Conservation (phyloP, 2,113 vertebrate species). For the Xenopus laevis region DNA sequence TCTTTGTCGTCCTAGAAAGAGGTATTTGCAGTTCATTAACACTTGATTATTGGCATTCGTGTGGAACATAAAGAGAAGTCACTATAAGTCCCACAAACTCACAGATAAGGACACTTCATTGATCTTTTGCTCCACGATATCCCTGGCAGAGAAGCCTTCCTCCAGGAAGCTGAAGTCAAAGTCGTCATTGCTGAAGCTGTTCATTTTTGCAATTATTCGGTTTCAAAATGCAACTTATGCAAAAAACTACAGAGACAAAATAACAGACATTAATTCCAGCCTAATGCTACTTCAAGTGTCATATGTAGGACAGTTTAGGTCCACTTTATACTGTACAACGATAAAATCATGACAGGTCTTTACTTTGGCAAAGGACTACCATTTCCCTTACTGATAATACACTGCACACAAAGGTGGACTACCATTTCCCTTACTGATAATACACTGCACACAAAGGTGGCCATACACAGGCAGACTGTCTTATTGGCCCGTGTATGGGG, state of each 20-base stretch:
- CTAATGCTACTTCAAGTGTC: neutral
- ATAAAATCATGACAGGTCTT: too few relatives aligned
- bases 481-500: too few relatives aligned
- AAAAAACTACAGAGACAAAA: conserved; percentile 56
- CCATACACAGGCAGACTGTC: too few relatives aligned
- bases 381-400: too few relatives aligned
- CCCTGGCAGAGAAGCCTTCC: conserved; percentile 90
- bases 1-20: conserved; percentile 86
- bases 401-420: too few relatives aligned
- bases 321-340: too few relatives aligned
- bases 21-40: too few relatives aligned
- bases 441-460: too few relatives aligned
- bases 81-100: conserved; percentile 49
- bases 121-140: conserved; percentile 92
- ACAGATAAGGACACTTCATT: conserved; percentile 90
- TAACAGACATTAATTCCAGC: neutral
- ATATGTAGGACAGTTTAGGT: too few relatives aligned
- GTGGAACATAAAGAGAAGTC: too few relatives aligned
- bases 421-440: too few relatives aligned
- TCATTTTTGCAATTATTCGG: conserved; percentile 67
- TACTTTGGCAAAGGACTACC: too few relatives aligned
- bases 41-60: neutral
- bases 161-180: conserved; percentile 86
- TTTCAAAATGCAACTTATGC: conserved; percentile 38
- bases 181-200: conserved; percentile 63